Conservation (phyloP, 2,797 vertebrate genomes). For the Triplophysa yarkandensis region DNA sequence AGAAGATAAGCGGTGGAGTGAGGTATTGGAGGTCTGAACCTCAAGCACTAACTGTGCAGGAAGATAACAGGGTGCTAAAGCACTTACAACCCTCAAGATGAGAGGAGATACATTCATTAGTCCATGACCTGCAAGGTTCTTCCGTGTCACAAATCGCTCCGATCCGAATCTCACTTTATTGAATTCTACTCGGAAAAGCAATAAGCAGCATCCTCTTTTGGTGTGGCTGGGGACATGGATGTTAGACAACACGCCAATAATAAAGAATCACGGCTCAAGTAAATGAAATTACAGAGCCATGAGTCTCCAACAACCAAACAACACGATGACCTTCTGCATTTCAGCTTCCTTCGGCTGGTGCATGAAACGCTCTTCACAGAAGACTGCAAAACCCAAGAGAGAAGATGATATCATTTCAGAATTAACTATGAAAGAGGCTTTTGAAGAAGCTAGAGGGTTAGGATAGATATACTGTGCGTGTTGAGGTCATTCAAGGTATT, state of each 20-base stretch:
- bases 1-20: slow-evolving; percentile 29
- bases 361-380: slow-evolving; percentile 11
- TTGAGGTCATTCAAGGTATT: background rate
- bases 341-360: background rate
- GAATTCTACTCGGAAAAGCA: slow-evolving; percentile 50
- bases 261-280: slow-evolving; percentile 33
- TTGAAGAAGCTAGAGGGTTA: background rate
- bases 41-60: slow-evolving; percentile 12
- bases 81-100: slow-evolving; percentile 43
- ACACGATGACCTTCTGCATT: slow-evolving; percentile 1
- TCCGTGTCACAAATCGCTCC: slow-evolving; percentile 44
- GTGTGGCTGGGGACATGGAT: slow-evolving; percentile 36
- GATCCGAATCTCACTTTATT: slow-evolving; percentile 53
- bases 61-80: slow-evolving; percentile 47
- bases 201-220: slow-evolving; percentile 39
- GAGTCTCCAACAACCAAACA: slow-evolving; percentile 19
- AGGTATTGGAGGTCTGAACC: slow-evolving; percentile 19
- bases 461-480: background rate
- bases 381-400: background rate
- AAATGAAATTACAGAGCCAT: slow-evolving; percentile 48
- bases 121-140: slow-evolving; percentile 41
- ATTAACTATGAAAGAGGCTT: background rate
- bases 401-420: background rate
- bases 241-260: slow-evolving; percentile 56
- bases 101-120: slow-evolving; percentile 55